Evolutionary conservation across 2,113 vertebrate genomes (phyloP).

Genomic region (Dipodomys merriami): DNA sequence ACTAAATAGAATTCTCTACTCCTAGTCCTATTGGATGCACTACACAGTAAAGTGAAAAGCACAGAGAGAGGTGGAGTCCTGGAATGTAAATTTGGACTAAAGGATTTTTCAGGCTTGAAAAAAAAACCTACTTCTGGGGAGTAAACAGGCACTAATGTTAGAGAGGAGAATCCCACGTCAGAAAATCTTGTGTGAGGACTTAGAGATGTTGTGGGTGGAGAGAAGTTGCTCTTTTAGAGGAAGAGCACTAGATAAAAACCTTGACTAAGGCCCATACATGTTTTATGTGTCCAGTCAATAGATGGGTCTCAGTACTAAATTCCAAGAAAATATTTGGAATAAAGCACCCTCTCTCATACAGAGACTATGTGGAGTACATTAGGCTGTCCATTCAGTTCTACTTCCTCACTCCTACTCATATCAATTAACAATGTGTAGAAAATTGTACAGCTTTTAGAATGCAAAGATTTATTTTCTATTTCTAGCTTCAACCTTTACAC

Average conservation of each 20-base stretch:
- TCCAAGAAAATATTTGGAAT: not conserved
- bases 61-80: not conserved
- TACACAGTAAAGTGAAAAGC: not conserved
- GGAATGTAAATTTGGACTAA: not conserved
- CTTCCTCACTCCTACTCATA: not conserved
- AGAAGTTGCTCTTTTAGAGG: not conserved
- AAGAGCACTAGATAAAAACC: not conserved
- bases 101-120: not conserved
- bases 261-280: not conserved
- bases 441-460: slow-evolving; percentile 14
- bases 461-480: not conserved
- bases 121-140: not conserved
- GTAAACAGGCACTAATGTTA: not conserved
- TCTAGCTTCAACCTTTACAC: not conserved
- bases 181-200: not conserved
- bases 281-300: not conserved
- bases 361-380: not conserved
- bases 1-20: not conserved
- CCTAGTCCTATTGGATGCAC: not conserved
- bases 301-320: not conserved
- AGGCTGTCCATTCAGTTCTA: not conserved
- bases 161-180: not conserved
- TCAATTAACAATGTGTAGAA: not conserved
- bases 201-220: not conserved
- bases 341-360: not conserved